These are phyloP conservation scores for Poeciliopsis prolifica DNA, from an alignment of 2,113 vertebrate genomes.

Conservation along the genomic window DNA sequence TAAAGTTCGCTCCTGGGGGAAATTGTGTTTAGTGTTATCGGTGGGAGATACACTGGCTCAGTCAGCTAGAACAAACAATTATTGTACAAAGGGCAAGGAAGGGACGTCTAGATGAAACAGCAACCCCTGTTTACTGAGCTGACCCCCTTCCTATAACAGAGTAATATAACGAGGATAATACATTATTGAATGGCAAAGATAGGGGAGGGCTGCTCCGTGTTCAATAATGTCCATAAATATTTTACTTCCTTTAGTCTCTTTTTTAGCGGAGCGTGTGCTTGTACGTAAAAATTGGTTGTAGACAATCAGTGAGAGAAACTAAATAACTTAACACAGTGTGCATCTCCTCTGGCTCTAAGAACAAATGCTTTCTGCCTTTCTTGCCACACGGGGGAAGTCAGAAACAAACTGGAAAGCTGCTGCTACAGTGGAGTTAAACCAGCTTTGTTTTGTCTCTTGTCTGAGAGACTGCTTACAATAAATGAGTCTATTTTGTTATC, in stretches of 20 bases:
- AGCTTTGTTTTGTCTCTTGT: conserved; percentile 10
- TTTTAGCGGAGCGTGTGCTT: conserved; percentile 3
- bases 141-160: conserved; percentile 40
- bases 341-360: conserved; percentile 3
- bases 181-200: conserved; percentile 68
- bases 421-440: background rate
- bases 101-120: conserved; percentile 47
- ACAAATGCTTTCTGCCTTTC: background rate
- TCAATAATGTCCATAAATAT: conserved; percentile 60
- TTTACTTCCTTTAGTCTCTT: conserved; percentile 36
- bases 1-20: conserved; percentile 56
- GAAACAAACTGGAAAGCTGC: conserved; percentile 6
- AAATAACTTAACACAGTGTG: conserved; percentile 10
- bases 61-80: conserved; percentile 75
- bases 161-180: conserved; percentile 62
- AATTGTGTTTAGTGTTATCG: conserved; percentile 75
- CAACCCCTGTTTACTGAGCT: conserved; percentile 54
- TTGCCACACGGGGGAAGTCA: background rate
- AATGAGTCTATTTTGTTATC: conserved; percentile 27
- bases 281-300: background rate
- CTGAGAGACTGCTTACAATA: conserved; percentile 4
- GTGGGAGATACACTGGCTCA: conserved; percentile 67
- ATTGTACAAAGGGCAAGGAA: conserved; percentile 66
- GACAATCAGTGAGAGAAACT: background rate
- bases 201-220: conserved; percentile 42